Percentiles rank a stretch among this genome's conserved stretches.
Conservation (phyloP, 2,113 vertebrate genomes). For the Notothenia coriiceps region DNA sequence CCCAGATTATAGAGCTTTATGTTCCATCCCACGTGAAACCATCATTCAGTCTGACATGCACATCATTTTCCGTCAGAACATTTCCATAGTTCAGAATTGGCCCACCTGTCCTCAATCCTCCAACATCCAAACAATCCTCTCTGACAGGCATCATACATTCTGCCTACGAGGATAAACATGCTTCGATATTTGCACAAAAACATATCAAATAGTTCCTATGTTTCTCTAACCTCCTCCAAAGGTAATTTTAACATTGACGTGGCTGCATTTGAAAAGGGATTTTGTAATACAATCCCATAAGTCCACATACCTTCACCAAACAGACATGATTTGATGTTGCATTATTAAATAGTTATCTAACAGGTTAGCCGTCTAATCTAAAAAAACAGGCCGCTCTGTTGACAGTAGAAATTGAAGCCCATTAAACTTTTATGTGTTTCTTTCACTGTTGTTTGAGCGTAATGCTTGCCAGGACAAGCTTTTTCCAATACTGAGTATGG, state of each 20-base stretch:
- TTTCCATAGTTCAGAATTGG: slow-evolving; percentile 2
- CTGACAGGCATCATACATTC: neutral
- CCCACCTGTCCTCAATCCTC: slow-evolving; percentile 15
- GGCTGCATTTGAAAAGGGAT: neutral
- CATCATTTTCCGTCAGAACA: neutral
- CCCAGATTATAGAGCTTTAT: neutral
- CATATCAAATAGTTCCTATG: neutral
- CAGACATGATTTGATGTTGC: slow-evolving; percentile 29
- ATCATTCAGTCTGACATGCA: neutral
- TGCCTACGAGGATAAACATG: slow-evolving; percentile 8
- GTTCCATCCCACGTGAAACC: neutral
- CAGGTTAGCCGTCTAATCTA: slow-evolving; percentile 1
- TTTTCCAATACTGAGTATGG: slow-evolving; percentile 2
- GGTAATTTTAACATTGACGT: neutral
- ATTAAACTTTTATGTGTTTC: slow-evolving; percentile 68
- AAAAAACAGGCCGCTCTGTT: slow-evolving; percentile 47
- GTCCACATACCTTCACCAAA: slow-evolving; percentile 17
- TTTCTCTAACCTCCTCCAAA: slow-evolving; percentile 7
- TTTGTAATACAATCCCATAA: neutral
- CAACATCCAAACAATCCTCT: neutral
- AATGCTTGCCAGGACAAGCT: neutral
- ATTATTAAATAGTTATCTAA: slow-evolving; percentile 50
- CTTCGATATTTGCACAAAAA: neutral
- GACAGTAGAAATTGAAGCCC: slow-evolving; percentile 62
- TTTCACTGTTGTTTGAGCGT: slow-evolving; percentile 40